Evolutionary conservation across 2,797 vertebrate species (phyloP).

Genomic region (Leuciscus waleckii): DNA sequence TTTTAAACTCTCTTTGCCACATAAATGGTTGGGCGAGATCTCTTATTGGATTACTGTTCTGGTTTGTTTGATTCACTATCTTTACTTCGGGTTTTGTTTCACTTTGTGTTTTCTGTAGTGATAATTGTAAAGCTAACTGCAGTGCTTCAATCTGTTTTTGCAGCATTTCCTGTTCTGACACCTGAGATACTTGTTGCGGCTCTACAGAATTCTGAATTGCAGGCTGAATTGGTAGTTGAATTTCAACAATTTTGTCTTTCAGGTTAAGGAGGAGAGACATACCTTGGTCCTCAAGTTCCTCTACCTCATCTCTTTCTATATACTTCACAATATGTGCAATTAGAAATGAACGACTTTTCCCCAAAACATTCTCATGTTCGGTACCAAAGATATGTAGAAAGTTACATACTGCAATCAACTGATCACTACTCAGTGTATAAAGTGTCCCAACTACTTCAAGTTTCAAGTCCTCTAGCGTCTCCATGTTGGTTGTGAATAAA

Average conservation of each 20-base stretch:
- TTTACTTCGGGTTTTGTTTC: neutral
- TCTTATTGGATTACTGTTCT: neutral
- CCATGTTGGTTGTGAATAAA: too few relatives aligned
- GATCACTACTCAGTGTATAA: too few relatives aligned
- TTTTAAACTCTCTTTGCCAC: too few relatives aligned
- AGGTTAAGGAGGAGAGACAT: neutral
- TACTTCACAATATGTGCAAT: too few relatives aligned
- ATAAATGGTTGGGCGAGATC: neutral
- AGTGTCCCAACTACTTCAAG: too few relatives aligned
- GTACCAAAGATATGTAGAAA: too few relatives aligned
- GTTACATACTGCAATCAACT: too few relatives aligned
- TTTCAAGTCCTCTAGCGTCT: too few relatives aligned
- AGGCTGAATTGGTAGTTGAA: neutral
- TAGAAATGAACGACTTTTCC: too few relatives aligned
- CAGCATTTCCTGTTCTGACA: neutral
- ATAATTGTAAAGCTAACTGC: constrained; percentile 15
- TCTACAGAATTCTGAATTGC: too few relatives aligned
- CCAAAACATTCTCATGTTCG: neutral
- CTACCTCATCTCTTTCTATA: too few relatives aligned
- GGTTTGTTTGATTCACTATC: neutral
- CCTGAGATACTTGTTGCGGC: neutral
- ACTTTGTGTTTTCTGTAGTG: neutral
- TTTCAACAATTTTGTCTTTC: neutral
- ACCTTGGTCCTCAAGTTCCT: too few relatives aligned
- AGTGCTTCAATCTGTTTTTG: constrained; percentile 9